These are phyloP conservation scores for Cuniculus paca DNA, from an alignment of 2,797 vertebrate species.

Conservation along the genomic window DNA sequence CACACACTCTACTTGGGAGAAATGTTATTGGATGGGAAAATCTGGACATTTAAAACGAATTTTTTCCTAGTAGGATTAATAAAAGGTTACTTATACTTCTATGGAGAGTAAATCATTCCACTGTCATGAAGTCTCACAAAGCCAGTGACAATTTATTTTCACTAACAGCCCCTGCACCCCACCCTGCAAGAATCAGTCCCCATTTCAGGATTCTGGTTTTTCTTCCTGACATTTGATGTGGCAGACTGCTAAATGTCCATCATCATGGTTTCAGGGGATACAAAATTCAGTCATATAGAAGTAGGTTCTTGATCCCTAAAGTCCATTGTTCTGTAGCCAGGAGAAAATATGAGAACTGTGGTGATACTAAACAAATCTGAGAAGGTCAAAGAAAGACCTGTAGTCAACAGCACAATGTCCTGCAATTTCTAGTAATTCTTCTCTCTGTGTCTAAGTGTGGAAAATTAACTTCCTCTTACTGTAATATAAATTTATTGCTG, in stretches of 20 bases:
- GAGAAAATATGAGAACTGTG: constrained; percentile 54
- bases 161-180: neutral
- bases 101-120: neutral
- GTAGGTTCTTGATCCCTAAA: constrained; percentile 78
- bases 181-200: neutral
- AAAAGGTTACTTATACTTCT: constrained; percentile 25
- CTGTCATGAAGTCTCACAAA: neutral
- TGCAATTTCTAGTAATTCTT: constrained; percentile 55
- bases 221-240: neutral
- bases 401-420: neutral
- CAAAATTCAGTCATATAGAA: constrained; percentile 66
- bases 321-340: constrained; percentile 56
- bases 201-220: constrained; percentile 32
- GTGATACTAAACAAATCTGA: constrained; percentile 61
- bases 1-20: constrained; percentile 6
- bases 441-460: constrained; percentile 74
- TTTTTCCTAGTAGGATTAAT: constrained; percentile 36
- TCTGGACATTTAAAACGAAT: neutral
- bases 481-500: constrained; percentile 68
- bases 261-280: constrained; percentile 66
- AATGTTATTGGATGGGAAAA: constrained; percentile 17
- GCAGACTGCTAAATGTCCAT: constrained; percentile 45
- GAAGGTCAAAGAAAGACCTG: constrained; percentile 75
- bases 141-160: neutral
- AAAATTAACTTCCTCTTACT: constrained; percentile 85